These are phyloP conservation scores for Platycercus adscitus DNA, from an alignment of 2,113 vertebrate genomes.

Conservation along the genomic window DNA sequence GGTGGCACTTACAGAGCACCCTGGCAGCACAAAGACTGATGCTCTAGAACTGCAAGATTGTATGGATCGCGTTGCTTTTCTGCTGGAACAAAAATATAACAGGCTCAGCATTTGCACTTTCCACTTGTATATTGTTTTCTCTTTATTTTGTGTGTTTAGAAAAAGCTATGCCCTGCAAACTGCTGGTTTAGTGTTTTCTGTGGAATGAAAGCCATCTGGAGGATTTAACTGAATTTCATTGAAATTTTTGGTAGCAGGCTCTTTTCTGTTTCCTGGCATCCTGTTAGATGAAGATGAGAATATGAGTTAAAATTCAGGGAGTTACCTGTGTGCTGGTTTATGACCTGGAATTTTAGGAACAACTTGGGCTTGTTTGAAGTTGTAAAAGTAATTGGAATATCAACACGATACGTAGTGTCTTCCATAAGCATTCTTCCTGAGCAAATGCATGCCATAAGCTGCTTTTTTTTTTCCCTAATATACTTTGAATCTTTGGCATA, in stretches of 20 bases:
- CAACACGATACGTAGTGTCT: background rate
- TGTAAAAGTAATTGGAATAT: background rate
- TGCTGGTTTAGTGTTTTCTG: conserved; percentile 56
- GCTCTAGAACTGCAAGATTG: conserved; percentile 46
- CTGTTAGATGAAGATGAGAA: background rate
- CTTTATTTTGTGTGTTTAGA: conserved; percentile 69
- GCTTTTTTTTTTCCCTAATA: background rate
- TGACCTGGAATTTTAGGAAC: background rate
- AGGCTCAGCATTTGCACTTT: conserved; percentile 60
- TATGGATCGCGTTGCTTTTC: conserved; percentile 34
- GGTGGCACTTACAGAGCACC: background rate
- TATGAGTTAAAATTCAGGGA: background rate
- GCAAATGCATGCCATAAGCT: background rate
- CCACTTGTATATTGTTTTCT: conserved; percentile 64
- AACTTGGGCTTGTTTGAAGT: background rate
- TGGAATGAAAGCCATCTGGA: conserved; percentile 69
- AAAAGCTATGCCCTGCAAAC: conserved; percentile 51
- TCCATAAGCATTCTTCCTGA: background rate
- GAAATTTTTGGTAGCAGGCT: background rate
- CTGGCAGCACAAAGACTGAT: background rate
- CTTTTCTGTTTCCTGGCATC: conserved; percentile 32
- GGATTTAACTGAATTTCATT: conserved; percentile 53
- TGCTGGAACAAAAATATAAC: conserved; percentile 60
- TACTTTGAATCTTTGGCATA: background rate
- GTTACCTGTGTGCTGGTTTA: background rate